These are phyloP conservation scores for Myopa tessellatipennis DNA, from an alignment of 2,888 invertebrate genomes.

Conservation along the genomic window DNA sequence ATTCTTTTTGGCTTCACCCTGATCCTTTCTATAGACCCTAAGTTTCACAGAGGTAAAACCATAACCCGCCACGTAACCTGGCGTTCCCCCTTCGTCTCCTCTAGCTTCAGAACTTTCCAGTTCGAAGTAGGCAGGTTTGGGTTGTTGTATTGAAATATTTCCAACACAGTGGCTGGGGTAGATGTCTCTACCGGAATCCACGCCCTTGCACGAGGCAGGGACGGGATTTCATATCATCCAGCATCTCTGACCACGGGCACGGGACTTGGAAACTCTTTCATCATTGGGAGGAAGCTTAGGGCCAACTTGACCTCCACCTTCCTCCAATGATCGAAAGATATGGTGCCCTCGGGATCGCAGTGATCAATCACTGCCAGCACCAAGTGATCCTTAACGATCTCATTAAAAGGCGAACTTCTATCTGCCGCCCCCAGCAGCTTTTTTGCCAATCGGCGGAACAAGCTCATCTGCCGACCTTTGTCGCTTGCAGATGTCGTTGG, in stretches of 20 bases:
- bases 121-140: not conserved
- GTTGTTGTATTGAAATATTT: not conserved
- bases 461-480: conserved; percentile 17
- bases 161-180: not conserved
- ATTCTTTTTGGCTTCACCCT: not conserved
- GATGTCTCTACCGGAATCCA: conserved; percentile 32
- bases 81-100: conserved; percentile 8
- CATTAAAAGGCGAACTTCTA: not conserved
- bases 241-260: conserved; percentile 7
- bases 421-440: not conserved
- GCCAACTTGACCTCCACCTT: conserved; percentile 4
- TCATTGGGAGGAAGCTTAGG: conserved; percentile 1
- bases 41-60: not conserved
- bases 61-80: not conserved
- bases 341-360: no score
- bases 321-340: not conserved
- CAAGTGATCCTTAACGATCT: no score
- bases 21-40: not conserved
- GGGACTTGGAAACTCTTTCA: conserved; percentile 13
- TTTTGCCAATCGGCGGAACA: not conserved
- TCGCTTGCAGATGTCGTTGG: no score
- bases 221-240: conserved; percentile 26
- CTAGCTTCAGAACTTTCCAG: conserved; percentile 12
- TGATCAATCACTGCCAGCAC: no score
- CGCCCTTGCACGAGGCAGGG: conserved; percentile 6